phyloP scores from a whole-genome alignment of 2,113 vertebrate species.

The Eublepharis macularius region DNA sequence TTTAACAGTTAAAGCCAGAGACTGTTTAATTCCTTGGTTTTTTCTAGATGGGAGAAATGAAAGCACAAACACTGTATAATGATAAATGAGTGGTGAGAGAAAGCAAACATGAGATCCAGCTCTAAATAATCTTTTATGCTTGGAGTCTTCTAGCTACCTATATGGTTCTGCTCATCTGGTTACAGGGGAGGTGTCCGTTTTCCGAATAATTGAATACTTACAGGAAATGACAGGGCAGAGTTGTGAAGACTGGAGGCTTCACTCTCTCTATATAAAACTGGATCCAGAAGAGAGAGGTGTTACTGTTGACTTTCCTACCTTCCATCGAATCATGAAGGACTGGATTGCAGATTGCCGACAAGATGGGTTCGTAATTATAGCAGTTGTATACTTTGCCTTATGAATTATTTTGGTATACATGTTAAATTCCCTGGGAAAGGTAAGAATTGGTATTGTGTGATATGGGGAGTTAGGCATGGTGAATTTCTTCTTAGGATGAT shows the following conservation, averaged over 20 bases:
- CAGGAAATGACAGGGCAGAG: constrained; percentile 67
- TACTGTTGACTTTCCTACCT: constrained; percentile 66
- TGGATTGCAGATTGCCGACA: constrained; percentile 72
- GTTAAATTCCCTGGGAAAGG: background rate
- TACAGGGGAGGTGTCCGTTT: constrained; percentile 66
- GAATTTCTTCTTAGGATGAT: background rate
- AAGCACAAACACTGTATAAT: background rate
- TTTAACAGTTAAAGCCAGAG: background rate
- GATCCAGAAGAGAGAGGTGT: constrained; percentile 62
- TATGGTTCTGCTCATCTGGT: background rate
- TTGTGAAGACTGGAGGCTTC: constrained; percentile 65
- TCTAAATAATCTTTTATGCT: background rate
- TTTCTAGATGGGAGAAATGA: background rate
- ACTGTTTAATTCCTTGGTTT: background rate
- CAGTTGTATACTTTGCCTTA: background rate
- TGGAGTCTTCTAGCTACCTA: background rate
- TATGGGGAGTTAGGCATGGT: background rate
- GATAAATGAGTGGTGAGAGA: background rate
- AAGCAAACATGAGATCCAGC: background rate
- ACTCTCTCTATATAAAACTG: constrained; percentile 59
- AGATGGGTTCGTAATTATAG: constrained; percentile 55
- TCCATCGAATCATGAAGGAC: constrained; percentile 66
- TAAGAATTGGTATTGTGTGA: background rate
- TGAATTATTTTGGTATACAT: background rate
- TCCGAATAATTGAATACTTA: constrained; percentile 66